Evolutionary conservation across 2,888 invertebrate species (phyloP).

Genomic region (Lepetodrilus schrolli): DNA sequence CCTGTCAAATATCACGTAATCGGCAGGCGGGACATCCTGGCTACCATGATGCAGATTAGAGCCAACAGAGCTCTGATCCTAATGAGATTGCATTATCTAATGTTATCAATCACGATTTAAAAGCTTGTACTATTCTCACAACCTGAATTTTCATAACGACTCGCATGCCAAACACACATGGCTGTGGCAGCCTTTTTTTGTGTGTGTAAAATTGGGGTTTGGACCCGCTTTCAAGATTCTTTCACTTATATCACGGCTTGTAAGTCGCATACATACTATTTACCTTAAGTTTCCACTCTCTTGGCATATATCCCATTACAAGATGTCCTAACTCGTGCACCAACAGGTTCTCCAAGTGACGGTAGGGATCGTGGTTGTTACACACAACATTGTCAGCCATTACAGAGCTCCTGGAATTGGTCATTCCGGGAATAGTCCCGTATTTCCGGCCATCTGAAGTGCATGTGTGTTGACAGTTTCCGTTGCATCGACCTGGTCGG

Average conservation of each 20-base stretch:
- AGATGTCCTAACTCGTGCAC: constrained; percentile 35
- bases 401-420: constrained; percentile 21
- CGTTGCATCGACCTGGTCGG: constrained; percentile 18
- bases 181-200: too few relatives aligned
- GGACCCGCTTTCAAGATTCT: too few relatives aligned
- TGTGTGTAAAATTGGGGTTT: too few relatives aligned
- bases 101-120: too few relatives aligned
- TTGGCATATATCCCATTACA: constrained; percentile 32
- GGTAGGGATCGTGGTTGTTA: constrained; percentile 29
- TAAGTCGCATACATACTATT: not conserved
- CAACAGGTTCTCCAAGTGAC: constrained; percentile 27
- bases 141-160: too few relatives aligned
- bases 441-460: constrained; percentile 35
- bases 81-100: too few relatives aligned
- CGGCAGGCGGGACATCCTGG: too few relatives aligned
- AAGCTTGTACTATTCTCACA: too few relatives aligned
- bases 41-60: too few relatives aligned
- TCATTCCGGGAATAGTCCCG: constrained; percentile 30
- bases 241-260: not conserved
- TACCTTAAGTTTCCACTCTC: constrained; percentile 31
- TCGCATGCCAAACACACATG: too few relatives aligned
- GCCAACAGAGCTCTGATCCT: too few relatives aligned
- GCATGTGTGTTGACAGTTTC: constrained; percentile 33
- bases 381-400: constrained; percentile 34
- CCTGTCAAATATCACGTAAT: too few relatives aligned